phyloP scores from a whole-genome alignment of 1,140 invertebrate genomes.

The Drosophila lacteicornis region DNA sequence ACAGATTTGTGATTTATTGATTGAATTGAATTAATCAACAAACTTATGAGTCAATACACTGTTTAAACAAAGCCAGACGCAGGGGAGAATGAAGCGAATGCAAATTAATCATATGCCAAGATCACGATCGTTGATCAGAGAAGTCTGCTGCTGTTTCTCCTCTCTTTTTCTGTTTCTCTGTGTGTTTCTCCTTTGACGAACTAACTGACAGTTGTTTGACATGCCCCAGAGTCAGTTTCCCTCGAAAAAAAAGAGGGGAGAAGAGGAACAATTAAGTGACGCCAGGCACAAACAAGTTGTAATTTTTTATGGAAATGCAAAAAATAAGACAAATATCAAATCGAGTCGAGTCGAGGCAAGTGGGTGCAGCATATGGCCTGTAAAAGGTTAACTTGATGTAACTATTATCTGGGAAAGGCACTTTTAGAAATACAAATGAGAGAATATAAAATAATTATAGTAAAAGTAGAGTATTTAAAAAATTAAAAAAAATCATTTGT shows the following conservation, averaged over 20 bases:
- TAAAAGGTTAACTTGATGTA: slow-evolving; percentile 81
- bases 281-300: slow-evolving; percentile 62
- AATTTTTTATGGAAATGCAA: slow-evolving; percentile 75
- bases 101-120: slow-evolving; percentile 76
- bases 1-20: slow-evolving; percentile 76
- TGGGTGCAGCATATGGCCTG: slow-evolving; percentile 76
- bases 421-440: neutral
- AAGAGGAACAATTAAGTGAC: slow-evolving; percentile 75
- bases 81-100: slow-evolving; percentile 59
- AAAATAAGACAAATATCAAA: slow-evolving; percentile 51
- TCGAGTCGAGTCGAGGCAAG: slow-evolving; percentile 42
- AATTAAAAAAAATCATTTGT: neutral
- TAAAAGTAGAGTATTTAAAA: neutral
- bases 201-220: slow-evolving; percentile 82
- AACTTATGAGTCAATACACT: slow-evolving; percentile 78
- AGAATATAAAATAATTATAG: neutral
- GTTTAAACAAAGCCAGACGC: slow-evolving; percentile 66
- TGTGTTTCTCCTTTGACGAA: slow-evolving; percentile 34
- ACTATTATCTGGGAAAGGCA: slow-evolving; percentile 54
- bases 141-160: slow-evolving; percentile 41
- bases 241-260: slow-evolving; percentile 13
- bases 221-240: slow-evolving; percentile 73
- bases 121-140: slow-evolving; percentile 52
- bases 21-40: slow-evolving; percentile 82
- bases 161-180: slow-evolving; percentile 1